Evolutionary conservation across 1,140 invertebrate species (phyloP).

Genomic region (Andricus grossulariae): DNA sequence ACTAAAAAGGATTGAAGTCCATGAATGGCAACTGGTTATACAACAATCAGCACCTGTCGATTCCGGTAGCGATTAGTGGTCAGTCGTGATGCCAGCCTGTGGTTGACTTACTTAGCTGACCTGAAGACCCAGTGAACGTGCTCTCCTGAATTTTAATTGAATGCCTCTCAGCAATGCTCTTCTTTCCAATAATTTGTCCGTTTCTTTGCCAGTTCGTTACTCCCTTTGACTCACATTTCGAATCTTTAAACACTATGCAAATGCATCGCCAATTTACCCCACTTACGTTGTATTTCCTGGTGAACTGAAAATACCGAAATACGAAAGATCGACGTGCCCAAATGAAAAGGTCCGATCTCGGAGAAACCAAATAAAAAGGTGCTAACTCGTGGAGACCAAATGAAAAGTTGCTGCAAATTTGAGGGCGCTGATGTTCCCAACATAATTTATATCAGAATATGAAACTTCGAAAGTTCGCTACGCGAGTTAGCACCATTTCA

Average conservation of each 20-base stretch:
- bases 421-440: too few species aligned
- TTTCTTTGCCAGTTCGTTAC: constrained; percentile 21
- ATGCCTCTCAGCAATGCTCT: constrained; percentile 17
- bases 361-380: too few species aligned
- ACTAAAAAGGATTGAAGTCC: background rate
- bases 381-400: too few species aligned
- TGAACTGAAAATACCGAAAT: background rate
- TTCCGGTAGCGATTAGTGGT: constrained; percentile 37
- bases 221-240: constrained; percentile 2
- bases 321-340: background rate
- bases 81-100: constrained; percentile 53
- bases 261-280: background rate
- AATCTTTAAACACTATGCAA: constrained; percentile 17
- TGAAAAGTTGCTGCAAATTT: too few species aligned
- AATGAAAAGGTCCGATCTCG: too few species aligned
- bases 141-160: constrained; percentile 63
- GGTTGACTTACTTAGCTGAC: constrained; percentile 72
- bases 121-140: constrained; percentile 71
- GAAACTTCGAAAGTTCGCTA: too few species aligned
- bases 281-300: constrained; percentile 4
- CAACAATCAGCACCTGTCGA: constrained; percentile 23
- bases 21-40: constrained; percentile 14
- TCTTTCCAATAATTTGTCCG: constrained; percentile 25
- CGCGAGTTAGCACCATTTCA: too few species aligned
- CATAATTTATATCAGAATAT: too few species aligned